A percentile compares a stretch with the other conserved stretches of the same genome.
Conservation (phyloP, 2,888 invertebrate species). For the Furcula furcula region DNA sequence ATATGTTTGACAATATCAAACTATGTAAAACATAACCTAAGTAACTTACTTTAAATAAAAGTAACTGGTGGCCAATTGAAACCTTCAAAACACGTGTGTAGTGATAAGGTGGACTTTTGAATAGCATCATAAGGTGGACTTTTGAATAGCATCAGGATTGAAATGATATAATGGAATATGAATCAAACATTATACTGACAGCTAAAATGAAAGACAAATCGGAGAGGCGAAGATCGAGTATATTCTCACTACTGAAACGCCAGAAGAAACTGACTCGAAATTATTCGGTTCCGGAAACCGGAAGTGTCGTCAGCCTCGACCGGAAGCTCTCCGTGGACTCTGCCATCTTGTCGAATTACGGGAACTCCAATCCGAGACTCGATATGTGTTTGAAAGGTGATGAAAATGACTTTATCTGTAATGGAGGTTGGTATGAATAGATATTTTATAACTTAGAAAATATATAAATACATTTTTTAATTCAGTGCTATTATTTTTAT, state of each 20-base stretch:
- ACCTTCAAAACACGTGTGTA: too few relatives aligned
- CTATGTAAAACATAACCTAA: too few relatives aligned
- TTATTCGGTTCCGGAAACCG: conserved; percentile 52
- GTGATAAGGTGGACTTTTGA: too few relatives aligned
- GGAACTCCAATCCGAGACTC: conserved; percentile 37
- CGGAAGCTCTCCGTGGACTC: conserved; percentile 67
- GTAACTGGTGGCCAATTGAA: too few relatives aligned
- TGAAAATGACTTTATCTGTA: conserved; percentile 31
- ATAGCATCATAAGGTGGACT: too few relatives aligned
- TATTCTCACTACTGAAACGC: conserved; percentile 57
- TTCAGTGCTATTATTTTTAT: too few relatives aligned
- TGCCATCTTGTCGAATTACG: conserved; percentile 54
- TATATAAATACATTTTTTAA: too few relatives aligned
- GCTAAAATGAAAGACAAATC: conserved; percentile 52
- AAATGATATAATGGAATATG: conserved; percentile 43
- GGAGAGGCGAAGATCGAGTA: conserved; percentile 57
- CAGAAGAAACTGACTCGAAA: conserved; percentile 64
- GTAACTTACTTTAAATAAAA: too few relatives aligned
- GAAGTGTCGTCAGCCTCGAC: conserved; percentile 25
- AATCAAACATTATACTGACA: conserved; percentile 36
- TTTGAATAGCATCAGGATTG: not conserved
- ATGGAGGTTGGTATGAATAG: conserved; percentile 49
- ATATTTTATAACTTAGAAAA: too few relatives aligned
- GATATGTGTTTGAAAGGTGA: conserved; percentile 36
- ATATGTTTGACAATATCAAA: too few relatives aligned